Base-by-base conservation (phyloP, 2,888 invertebrate genomes). In the Coenonympha arcania region DNA sequence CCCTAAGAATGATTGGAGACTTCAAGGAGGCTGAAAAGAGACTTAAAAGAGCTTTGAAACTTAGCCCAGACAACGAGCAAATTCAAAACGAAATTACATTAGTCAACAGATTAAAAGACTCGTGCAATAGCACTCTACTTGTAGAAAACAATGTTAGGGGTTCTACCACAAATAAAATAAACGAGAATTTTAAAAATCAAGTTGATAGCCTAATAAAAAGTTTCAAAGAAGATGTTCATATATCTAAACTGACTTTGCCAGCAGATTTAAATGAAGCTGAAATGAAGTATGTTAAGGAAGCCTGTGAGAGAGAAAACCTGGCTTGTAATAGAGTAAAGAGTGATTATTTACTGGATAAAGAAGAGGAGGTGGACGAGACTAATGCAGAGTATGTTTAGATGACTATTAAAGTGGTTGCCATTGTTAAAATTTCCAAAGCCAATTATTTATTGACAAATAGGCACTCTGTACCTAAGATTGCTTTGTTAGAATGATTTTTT, bases 1-100 rank as follows among this genome's bases (percentile, higher is more conserved):
- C 93, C 13, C 72, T 93, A 9, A 70, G 88, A 48, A 87, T 87
- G 77, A 82, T 86, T 50, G 84, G 84, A 15, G 64, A 91, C 6
- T 93, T 88, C 66, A 64, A 78, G 4, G 65, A 63, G 22, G 92
- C 93, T 0, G 88, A 89, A 55, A 78, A 76, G 34, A 75, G 83
- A 59, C 71, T 93, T 5, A 75, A 81, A 31, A 73, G 69, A 54
- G 91, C 92, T 1, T 77, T 87, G 20, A 69, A 68, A 42, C 57
- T 90, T 20, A 80, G 88, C 52, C 90, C 91, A 0, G 71, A 78
- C 4, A 89, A 88, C 64, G 63, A 73, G 5, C 86, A 87, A 13
- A 88, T 92, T 16, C 69, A 79, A 19, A 73, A 75, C 2, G 91
- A 92, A 76, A 76, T 90, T 26, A 65, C 84, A 8, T 60, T 79